Base-by-base conservation (phyloP, 2,113 vertebrate genomes). In the Natator depressus region DNA sequence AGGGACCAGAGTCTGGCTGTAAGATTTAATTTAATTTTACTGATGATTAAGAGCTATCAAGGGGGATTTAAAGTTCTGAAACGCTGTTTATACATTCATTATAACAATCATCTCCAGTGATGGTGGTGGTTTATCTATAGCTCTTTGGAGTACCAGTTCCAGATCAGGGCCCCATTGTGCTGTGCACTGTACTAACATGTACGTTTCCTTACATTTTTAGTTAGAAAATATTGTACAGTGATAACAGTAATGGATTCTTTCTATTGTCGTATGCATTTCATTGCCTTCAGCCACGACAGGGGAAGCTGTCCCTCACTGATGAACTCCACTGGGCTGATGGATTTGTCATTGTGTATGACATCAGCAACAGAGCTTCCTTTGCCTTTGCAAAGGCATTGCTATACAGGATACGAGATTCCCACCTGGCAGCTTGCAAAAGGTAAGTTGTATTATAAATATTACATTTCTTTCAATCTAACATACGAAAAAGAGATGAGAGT, bases 321-420 rank as follows among this genome's bases (percentile, higher is more conserved):
- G 98, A 99, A 90, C 98, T 99, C 49, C 98, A 98, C 16, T 99
- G 99, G 99, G 99, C 99, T 9, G 99, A 99, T 24, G 99, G 98
- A 7, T 99, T 99, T 89, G 95, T 99, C 79, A 96, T 99, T 38
- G 98, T 99, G 54, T 99, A 99, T 0, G 99, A 99, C 97, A 99
- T 99, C 97, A 99, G 98, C 13, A 98, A 99, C 96, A 98, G 98
- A 47, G 98, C 99, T 10, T 99, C 99, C 0, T 99, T 99, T 96
- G 98, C 98, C 6, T 98, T 98, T 46, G 99, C 99, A 14, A 99
- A 98, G 93, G 98, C 98, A 2, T 95, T 99, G 35, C 95, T 99
- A 22, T 99, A 98, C 96, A 97, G 98, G 89, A 98, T 99, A 88
- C 98, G 98, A 80, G 99, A 99, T 88, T 95, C 98, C 47, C 98